Percentiles rank a stretch among this genome's conserved stretches.
Evolutionary conservation across 92 coral and sea anemone genomes (phyloP).

Genomic region (Epizoanthus stellaris): DNA sequence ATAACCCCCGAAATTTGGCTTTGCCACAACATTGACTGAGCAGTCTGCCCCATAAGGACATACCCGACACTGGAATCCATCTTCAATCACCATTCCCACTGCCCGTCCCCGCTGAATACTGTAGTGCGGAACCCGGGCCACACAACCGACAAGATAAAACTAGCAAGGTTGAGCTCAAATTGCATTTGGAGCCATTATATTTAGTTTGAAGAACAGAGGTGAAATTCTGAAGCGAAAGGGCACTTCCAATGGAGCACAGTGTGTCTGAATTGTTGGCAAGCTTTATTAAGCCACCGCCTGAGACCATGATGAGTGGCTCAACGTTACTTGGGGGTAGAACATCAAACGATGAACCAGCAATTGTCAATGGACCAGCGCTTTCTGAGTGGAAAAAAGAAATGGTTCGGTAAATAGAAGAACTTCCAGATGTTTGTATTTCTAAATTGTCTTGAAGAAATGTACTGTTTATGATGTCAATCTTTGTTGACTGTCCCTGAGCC

Average conservation of each 20-base stretch:
- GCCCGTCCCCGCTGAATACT: conserved; percentile 33
- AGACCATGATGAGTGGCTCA: not conserved
- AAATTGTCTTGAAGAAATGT: not conserved
- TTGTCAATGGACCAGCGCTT: conserved; percentile 23
- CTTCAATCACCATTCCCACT: not conserved
- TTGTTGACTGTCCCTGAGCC: not conserved
- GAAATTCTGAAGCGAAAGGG: not conserved
- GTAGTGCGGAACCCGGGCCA: not conserved
- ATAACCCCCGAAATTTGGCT: conserved; percentile 81
- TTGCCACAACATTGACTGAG: conserved; percentile 50
- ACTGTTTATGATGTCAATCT: not conserved
- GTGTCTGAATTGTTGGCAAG: conserved; percentile 24
- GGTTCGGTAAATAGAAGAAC: not conserved
- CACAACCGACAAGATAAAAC: conserved; percentile 11
- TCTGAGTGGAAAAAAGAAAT: conserved; percentile 21
- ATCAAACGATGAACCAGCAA: conserved; percentile 21
- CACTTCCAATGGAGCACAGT: conserved; percentile 19
- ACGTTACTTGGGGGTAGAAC: not conserved
- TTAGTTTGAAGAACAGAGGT: not conserved
- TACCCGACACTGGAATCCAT: conserved; percentile 59
- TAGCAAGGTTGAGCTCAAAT: not conserved
- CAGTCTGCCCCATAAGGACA: conserved; percentile 87
- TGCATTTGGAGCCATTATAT: not conserved
- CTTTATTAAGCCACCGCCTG: not conserved
- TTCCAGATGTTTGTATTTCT: not conserved